Percentiles rank a stretch among this genome's conserved stretches.
These are phyloP conservation scores for Drosophila asahinai DNA, from an alignment of 1,140 invertebrate genomes.

Conservation along the genomic window DNA sequence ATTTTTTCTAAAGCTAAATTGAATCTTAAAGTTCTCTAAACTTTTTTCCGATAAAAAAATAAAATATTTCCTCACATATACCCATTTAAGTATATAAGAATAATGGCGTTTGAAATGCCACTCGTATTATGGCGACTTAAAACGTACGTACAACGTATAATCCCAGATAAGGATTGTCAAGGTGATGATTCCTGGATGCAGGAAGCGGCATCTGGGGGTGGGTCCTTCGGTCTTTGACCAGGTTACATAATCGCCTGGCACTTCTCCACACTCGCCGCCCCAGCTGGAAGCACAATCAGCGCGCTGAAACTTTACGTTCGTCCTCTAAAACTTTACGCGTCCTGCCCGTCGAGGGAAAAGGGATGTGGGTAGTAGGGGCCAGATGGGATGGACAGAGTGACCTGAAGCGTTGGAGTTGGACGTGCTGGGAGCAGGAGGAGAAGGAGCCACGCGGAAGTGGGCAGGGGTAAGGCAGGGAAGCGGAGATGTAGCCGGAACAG, in stretches of 20 bases:
- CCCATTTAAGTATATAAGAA: neutral
- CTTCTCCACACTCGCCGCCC: slow-evolving; percentile 21
- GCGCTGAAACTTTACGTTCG: slow-evolving; percentile 72
- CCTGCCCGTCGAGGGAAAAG: slow-evolving; percentile 29
- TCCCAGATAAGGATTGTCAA: slow-evolving; percentile 13
- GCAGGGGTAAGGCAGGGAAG: slow-evolving; percentile 2
- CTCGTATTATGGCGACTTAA: neutral
- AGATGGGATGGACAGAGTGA: slow-evolving; percentile 53
- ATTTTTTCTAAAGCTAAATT: too few relatives aligned
- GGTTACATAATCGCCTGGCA: slow-evolving; percentile 52
- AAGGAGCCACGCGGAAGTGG: slow-evolving; percentile 16
- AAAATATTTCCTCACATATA: neutral
- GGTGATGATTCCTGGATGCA: slow-evolving; percentile 8
- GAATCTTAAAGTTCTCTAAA: neutral
- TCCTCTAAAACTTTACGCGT: slow-evolving; percentile 77
- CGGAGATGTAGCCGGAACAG: slow-evolving; percentile 11
- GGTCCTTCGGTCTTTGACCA: slow-evolving; percentile 35
- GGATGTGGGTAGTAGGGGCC: neutral
- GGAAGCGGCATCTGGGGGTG: too few relatives aligned
- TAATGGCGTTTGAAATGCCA: neutral
- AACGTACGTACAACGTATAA: slow-evolving; percentile 2
- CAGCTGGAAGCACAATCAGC: slow-evolving; percentile 61
- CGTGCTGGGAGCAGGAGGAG: slow-evolving; percentile 55
- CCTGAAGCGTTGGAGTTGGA: slow-evolving; percentile 64
- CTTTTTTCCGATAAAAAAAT: neutral